phyloP scores from a whole-genome alignment of 2,113 vertebrate genomes.

The Thermophis baileyi region DNA sequence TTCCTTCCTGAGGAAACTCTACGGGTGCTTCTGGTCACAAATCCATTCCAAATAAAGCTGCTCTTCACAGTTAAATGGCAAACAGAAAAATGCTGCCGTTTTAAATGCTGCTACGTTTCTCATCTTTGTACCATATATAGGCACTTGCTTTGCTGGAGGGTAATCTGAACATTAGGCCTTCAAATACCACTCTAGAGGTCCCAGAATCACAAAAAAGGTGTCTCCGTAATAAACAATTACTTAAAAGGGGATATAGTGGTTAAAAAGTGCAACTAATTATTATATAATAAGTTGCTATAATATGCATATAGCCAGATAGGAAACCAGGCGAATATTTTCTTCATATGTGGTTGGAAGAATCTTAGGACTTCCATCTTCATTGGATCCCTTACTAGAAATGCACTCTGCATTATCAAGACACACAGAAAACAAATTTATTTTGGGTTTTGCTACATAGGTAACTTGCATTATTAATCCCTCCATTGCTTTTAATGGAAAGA shows the following conservation, averaged over 20 bases:
- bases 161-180: conserved; percentile 5
- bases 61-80: conserved; percentile 45
- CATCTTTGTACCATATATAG: background rate
- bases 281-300: background rate
- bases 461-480: background rate
- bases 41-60: conserved; percentile 40
- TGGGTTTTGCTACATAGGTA: background rate
- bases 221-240: background rate
- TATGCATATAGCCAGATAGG: background rate
- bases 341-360: background rate
- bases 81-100: conserved; percentile 38
- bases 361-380: background rate
- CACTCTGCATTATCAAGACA: background rate
- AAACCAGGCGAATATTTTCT: background rate
- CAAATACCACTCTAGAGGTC: background rate
- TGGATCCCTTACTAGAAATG: background rate
- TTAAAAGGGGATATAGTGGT: background rate
- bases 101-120: conserved; percentile 25
- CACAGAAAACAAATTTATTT: background rate
- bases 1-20: conserved; percentile 44
- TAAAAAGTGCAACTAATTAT: background rate
- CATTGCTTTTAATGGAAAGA: background rate
- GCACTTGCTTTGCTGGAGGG: conserved; percentile 13
- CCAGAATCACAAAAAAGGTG: background rate
- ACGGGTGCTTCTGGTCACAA: conserved; percentile 30